Evolutionary conservation across 1,140 invertebrate genomes (phyloP), one percentile per base, ranked within the genome.

Genomic region (Drosophila repletoides): DNA sequence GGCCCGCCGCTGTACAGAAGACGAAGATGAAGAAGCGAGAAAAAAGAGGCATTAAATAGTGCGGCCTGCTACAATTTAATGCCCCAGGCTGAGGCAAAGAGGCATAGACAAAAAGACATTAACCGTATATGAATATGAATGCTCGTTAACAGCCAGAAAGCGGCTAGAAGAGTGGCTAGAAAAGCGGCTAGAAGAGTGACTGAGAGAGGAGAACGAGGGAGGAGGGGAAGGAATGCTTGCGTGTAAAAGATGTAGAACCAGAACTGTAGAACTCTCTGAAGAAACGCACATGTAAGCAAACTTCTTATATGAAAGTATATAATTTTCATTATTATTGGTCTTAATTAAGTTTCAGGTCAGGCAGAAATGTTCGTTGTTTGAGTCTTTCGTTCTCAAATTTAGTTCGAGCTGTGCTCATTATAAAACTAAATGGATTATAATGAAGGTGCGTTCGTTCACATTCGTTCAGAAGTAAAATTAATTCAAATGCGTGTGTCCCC

Each of bases 41-140:
- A 51, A 51, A 48, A 61, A 73, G 31, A 53, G 43, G 26, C 64
- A 83, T 64, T 65, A 72, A 61, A 46, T 40, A 38, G 58, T 33
- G 40, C 26, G 19, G 45, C 51, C 72, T 83, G 76, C 56, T 67
- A 81, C 77, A 83, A 81, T 73, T 83, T 83, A 49, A 64, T 64
- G 45, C 46, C 28, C 31, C 48, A 21, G 29, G 29, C 29, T 28
- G 28, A 12, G 26, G 34, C 14, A 21, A 10, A 31, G 19, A 17
- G 31, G 24, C 26, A 21, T 17, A 31, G 52, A 40, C 40, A 80
- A 80, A 75, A 80, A 58, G 36, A 73, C 73, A 84, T 84, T 83
- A 83, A 66, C 73, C 64, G 51, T 74, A 67, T 68, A 79, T 80
- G 71, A 73, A 65, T 70, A 74, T 58, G 49, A 79, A 69, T 79